Evolutionary conservation across 2,113 vertebrate genomes (phyloP).

Genomic region (Arizona elegans): DNA sequence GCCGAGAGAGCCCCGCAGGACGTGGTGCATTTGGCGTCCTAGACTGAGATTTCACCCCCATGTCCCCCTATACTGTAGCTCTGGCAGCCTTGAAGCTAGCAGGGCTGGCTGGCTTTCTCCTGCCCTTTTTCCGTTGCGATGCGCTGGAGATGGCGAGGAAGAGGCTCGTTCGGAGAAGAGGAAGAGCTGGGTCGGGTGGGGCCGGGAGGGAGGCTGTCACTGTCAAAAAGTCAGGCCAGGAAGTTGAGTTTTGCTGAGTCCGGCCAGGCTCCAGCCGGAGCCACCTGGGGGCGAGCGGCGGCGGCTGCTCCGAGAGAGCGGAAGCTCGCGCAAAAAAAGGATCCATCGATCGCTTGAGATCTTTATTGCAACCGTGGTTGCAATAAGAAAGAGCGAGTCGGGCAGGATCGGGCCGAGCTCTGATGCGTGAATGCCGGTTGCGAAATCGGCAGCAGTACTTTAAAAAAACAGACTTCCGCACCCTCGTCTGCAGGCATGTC

Average conservation of each 20-base stretch:
- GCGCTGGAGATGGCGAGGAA: background rate
- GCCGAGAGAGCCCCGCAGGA: background rate
- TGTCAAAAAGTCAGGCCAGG: background rate
- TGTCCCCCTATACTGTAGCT: background rate
- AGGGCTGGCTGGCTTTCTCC: background rate
- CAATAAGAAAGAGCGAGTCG: background rate
- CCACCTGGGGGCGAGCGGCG: background rate
- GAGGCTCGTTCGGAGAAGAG: rapidly evolving
- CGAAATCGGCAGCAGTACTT: background rate
- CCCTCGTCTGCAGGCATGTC: background rate
- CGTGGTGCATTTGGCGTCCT: background rate
- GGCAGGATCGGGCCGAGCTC: background rate
- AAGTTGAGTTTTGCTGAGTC: background rate
- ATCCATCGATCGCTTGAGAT: background rate
- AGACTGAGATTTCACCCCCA: background rate
- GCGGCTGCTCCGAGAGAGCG: background rate
- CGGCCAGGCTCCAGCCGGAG: background rate
- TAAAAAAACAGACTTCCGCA: background rate
- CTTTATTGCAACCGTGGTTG: background rate
- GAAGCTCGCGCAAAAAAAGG: background rate
- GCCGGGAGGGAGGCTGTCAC: background rate
- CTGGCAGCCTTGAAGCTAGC: background rate
- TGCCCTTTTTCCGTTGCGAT: no score
- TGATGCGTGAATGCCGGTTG: background rate
- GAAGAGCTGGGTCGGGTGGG: background rate